phyloP scores from a whole-genome alignment of 2,888 invertebrate genomes.

The Drosophila limbata region DNA sequence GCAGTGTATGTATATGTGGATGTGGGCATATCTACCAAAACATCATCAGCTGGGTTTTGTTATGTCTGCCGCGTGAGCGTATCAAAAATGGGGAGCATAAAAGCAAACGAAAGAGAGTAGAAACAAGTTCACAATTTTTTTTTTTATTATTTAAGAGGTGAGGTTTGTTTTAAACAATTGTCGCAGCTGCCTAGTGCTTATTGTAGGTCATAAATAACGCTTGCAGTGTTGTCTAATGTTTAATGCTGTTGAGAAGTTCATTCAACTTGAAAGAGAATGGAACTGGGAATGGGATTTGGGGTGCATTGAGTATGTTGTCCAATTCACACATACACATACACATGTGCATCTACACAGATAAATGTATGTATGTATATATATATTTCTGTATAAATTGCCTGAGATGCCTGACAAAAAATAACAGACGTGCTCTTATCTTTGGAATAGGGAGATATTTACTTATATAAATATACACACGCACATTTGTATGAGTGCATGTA shows the following conservation, averaged over 20 bases:
- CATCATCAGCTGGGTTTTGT: constrained; percentile 78
- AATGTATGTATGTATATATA: background rate
- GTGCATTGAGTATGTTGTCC: constrained; percentile 28
- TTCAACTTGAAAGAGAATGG: constrained; percentile 63
- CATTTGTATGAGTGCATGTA: constrained; percentile 2
- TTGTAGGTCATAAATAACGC: constrained; percentile 66
- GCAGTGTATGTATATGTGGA: background rate
- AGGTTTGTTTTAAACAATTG: constrained; percentile 53
- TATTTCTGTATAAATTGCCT: constrained; percentile 17
- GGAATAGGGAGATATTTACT: constrained; percentile 32
- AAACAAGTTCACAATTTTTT: constrained; percentile 53
- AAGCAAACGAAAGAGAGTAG: constrained; percentile 25
- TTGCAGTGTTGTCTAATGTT: constrained; percentile 16
- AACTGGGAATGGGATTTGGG: constrained; percentile 27
- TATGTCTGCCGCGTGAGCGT: constrained; percentile 61
- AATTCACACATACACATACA: constrained; percentile 31
- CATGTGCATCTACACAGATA: constrained; percentile 12
- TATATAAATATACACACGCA: constrained; percentile 16
- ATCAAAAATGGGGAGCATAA: constrained; percentile 19
- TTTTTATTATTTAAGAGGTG: constrained; percentile 4
- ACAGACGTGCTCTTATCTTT: constrained; percentile 51
- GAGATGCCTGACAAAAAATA: constrained; percentile 22
- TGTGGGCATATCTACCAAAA: constrained; percentile 65
- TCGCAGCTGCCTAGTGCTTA: constrained; percentile 38
- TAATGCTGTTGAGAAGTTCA: constrained; percentile 56